Percentiles rank a stretch among this genome's conserved stretches.
phyloP scores from a whole-genome alignment of 2,113 vertebrate genomes.

The Zingel zingel region DNA sequence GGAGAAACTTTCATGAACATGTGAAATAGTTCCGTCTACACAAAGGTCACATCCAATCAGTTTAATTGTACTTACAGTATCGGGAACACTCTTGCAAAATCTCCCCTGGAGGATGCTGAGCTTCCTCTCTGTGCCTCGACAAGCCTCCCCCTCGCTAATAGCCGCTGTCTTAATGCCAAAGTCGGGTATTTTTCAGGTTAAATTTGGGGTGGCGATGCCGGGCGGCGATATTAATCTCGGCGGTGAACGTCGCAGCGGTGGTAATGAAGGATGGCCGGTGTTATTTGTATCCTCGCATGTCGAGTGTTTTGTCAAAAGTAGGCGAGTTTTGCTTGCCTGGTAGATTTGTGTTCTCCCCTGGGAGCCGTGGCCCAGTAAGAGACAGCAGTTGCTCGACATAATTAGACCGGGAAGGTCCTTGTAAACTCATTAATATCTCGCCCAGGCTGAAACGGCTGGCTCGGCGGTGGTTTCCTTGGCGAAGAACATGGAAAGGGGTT shows the following conservation, averaged over 20 bases:
- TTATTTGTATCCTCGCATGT: constrained; percentile 81
- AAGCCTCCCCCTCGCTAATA: constrained; percentile 52
- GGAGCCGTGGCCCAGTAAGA: constrained; percentile 87
- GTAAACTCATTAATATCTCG: constrained; percentile 88
- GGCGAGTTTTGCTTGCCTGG: constrained; percentile 85
- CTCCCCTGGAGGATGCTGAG: constrained; percentile 35
- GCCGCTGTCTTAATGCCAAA: constrained; percentile 68
- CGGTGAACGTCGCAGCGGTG: constrained; percentile 41
- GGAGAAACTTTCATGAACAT: constrained; percentile 59
- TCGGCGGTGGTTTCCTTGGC: constrained; percentile 50
- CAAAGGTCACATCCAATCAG: constrained; percentile 71
- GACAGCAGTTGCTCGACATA: constrained; percentile 86
- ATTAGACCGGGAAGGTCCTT: constrained; percentile 86
- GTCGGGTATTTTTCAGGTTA: constrained; percentile 78
- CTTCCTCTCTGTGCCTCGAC: constrained; percentile 19
- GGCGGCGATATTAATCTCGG: constrained; percentile 69
- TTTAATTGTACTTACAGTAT: constrained; percentile 55
- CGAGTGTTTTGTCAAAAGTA: constrained; percentile 87
- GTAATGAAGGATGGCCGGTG: constrained; percentile 75
- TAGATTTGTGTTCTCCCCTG: constrained; percentile 82
- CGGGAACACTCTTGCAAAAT: constrained; percentile 30
- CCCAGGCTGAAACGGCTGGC: constrained; percentile 72
- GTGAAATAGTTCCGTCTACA: constrained; percentile 46
- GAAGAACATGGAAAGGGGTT: constrained; percentile 28
- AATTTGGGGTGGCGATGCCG: constrained; percentile 72